Conservation (phyloP, 2,797 vertebrate species). For the Fistularia commersonii region DNA sequence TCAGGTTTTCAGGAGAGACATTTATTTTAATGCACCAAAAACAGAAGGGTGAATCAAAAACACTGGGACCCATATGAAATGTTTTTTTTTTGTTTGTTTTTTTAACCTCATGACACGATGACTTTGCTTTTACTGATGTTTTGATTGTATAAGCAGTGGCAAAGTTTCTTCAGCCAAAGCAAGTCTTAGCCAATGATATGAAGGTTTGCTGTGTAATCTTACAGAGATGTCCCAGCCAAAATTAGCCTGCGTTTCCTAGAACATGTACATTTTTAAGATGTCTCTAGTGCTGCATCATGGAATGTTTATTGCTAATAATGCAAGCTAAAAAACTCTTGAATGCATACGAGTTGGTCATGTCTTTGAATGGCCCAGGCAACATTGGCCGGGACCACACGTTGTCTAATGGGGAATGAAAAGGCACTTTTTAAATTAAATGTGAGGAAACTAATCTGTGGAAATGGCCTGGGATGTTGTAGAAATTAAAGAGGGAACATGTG, state of each 20-base stretch:
- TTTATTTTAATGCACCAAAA: constrained; percentile 64
- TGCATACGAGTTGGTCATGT: constrained; percentile 46
- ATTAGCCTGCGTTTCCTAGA: neutral
- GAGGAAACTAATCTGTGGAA: constrained; percentile 41
- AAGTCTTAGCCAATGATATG: constrained; percentile 36
- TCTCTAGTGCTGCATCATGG: constrained; percentile 48
- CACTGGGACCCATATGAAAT: constrained; percentile 26
- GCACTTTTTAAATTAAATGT: constrained; percentile 80
- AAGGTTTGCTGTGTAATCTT: constrained; percentile 16
- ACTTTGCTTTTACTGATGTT: constrained; percentile 32
- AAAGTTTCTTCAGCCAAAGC: constrained; percentile 29
- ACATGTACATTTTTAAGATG: constrained; percentile 33
- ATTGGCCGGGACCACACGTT: constrained; percentile 28
- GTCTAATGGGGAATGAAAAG: constrained; percentile 73
- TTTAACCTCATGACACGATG: constrained; percentile 32
- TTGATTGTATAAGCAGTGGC: constrained; percentile 19
- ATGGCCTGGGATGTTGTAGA: constrained; percentile 17
- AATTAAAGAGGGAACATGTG: constrained; percentile 40
- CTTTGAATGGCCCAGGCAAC: constrained; percentile 21
- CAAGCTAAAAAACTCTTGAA: constrained; percentile 42
- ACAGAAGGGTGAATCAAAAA: constrained; percentile 28
- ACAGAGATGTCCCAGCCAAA: constrained; percentile 21
- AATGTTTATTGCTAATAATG: constrained; percentile 63
- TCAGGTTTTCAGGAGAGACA: constrained; percentile 44
- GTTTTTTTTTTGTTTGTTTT: constrained; percentile 10